Conservation (phyloP, 2,888 invertebrate genomes). For the Megaustenia siamemsis region DNA sequence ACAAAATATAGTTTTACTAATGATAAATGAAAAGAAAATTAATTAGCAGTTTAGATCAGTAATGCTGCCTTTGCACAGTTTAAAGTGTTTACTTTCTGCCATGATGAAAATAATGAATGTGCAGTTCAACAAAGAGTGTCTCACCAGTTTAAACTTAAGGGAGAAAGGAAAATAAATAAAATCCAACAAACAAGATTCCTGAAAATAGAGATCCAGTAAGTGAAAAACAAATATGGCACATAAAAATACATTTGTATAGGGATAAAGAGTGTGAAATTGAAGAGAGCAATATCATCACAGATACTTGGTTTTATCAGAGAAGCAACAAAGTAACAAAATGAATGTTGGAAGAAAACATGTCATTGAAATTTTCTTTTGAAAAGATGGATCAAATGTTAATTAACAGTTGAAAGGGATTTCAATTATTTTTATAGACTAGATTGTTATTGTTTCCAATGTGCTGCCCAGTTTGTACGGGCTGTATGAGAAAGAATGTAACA, state of each 20-base stretch:
- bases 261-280: conserved; percentile 1
- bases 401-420: no score
- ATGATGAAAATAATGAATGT: conserved; percentile 17
- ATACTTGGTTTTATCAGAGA: conserved; percentile 42
- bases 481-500: no score
- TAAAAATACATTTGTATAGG: neutral
- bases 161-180: neutral
- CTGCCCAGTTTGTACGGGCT: no score
- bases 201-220: neutral
- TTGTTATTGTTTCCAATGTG: no score
- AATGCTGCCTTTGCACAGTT: conserved; percentile 46
- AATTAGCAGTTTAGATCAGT: conserved; percentile 15
- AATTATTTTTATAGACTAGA: no score
- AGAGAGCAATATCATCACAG: conserved; percentile 45
- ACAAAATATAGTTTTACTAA: neutral
- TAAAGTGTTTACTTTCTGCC: conserved; percentile 22
- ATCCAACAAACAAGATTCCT: no score
- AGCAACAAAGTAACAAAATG: conserved; percentile 34
- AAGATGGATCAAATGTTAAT: no score
- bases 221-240: neutral
- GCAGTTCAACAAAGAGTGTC: conserved; percentile 2
- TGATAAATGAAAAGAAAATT: neutral
- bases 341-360: neutral
- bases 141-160: neutral
- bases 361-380: neutral